Percentiles rank a stretch among this genome's conserved stretches.
phyloP scores from a whole-genome alignment of 2,113 vertebrate species.

The Cavia aperea region DNA sequence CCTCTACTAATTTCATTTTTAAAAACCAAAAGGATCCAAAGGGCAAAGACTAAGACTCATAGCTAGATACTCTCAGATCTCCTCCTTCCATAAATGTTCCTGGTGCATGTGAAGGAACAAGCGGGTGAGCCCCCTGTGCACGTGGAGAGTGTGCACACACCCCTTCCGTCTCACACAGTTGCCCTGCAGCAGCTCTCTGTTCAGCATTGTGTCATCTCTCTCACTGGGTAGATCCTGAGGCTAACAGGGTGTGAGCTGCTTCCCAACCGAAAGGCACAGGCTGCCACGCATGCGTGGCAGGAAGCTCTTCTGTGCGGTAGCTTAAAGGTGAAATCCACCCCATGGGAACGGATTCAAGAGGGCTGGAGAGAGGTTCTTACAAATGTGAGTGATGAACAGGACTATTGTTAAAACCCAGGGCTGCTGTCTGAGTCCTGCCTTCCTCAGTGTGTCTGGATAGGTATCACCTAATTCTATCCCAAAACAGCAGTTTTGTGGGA shows the following conservation, averaged over 20 bases:
- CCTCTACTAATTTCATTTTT: neutral
- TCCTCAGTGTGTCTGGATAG: neutral
- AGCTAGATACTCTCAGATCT: neutral
- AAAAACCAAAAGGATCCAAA: neutral
- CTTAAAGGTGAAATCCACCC: rapidly evolving
- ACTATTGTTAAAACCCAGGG: too few species aligned
- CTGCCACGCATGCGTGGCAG: rapidly evolving
- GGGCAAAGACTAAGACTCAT: neutral
- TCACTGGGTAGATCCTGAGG: neutral
- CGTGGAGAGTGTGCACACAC: rapidly evolving
- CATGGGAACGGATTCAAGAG: neutral
- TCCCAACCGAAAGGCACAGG: rapidly evolving
- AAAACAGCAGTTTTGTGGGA: neutral
- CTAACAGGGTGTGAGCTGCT: rapidly evolving
- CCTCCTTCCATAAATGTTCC: neutral
- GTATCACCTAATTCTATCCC: neutral
- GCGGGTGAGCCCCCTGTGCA: rapidly evolving
- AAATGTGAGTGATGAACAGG: rapidly evolving
- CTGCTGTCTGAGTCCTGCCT: neutral
- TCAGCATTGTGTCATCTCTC: rapidly evolving
- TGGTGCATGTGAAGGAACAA: rapidly evolving
- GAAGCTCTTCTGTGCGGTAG: rapidly evolving
- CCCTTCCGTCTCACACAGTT: too few species aligned
- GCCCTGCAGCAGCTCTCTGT: neutral
- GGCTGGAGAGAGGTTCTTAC: too few species aligned